Conservation (phyloP, 2,113 vertebrate species). For the Prionailurus viverrinus region DNA sequence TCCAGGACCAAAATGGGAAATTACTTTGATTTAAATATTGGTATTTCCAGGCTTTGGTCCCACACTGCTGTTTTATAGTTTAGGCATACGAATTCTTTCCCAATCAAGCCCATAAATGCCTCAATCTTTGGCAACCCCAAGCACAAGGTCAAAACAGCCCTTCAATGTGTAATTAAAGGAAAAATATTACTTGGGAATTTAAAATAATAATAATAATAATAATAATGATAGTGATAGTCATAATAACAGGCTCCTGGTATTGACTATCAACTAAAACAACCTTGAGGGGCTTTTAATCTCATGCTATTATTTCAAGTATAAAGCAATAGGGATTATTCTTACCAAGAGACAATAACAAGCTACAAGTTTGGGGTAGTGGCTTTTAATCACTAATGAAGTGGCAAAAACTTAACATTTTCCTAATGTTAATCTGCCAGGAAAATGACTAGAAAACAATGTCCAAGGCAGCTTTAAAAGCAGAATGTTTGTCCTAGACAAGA, state of each 20-base stretch:
- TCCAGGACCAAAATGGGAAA: background rate
- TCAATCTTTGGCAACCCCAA: background rate
- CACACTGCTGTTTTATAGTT: background rate
- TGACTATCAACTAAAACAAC: constrained; percentile 60
- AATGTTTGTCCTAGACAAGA: constrained; percentile 54
- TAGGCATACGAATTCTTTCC: background rate
- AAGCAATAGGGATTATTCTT: constrained; percentile 65
- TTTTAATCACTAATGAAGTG: constrained; percentile 45
- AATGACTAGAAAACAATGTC: background rate
- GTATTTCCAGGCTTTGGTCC: background rate
- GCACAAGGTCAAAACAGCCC: background rate
- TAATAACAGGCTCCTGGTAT: constrained; percentile 57
- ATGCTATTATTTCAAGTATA: constrained; percentile 56
- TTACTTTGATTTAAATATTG: background rate
- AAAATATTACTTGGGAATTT: background rate
- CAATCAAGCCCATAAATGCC: background rate
- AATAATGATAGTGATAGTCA: background rate
- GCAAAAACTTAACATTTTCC: background rate
- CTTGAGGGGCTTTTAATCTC: constrained; percentile 62
- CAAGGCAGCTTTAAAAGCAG: background rate
- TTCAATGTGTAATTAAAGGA: constrained; percentile 14
- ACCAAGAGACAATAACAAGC: constrained; percentile 34
- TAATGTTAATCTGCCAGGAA: constrained; percentile 19
- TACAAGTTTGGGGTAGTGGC: background rate
- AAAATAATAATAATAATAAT: constrained; percentile 10